These are phyloP conservation scores for Danio albolineatus DNA, from an alignment of 2,797 vertebrate genomes.

Conservation along the genomic window DNA sequence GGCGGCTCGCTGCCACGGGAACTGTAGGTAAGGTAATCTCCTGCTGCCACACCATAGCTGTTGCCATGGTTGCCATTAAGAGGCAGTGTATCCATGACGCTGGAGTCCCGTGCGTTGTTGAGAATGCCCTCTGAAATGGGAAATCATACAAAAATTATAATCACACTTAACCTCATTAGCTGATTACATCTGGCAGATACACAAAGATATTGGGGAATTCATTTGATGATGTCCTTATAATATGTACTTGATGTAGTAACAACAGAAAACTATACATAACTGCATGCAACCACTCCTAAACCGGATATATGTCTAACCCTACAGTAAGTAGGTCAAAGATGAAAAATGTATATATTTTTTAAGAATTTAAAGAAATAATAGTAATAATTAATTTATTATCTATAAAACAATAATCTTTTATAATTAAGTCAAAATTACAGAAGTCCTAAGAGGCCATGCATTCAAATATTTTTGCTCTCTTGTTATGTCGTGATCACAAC, in stretches of 20 bases:
- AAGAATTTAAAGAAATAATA: too few relatives aligned
- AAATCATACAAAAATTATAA: background rate
- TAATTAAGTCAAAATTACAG: too few relatives aligned
- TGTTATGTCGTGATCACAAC: too few relatives aligned
- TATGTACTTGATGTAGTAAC: too few relatives aligned
- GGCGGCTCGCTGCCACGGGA: constrained; percentile 91
- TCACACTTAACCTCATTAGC: background rate
- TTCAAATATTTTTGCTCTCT: too few relatives aligned
- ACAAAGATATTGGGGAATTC: background rate
- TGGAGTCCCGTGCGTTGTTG: constrained; percentile 99
- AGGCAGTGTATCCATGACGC: constrained; percentile 99
- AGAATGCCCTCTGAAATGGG: constrained; percentile 92
- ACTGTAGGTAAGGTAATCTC: constrained; percentile 92
- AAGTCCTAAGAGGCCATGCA: too few relatives aligned
- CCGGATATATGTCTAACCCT: background rate
- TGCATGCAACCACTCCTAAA: background rate
- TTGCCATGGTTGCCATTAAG: constrained; percentile 99
- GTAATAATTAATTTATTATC: too few relatives aligned
- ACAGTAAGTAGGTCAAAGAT: background rate
- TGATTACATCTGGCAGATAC: constrained; percentile 39
- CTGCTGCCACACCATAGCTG: constrained; percentile 95
- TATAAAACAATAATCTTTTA: too few relatives aligned
- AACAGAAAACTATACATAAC: background rate
- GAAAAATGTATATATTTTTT: too few relatives aligned
- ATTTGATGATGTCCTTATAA: too few relatives aligned